Percentiles rank a stretch among this genome's conserved stretches.
Evolutionary conservation across 2,113 vertebrate species (phyloP).

Genomic region (Petrocephalus zakoni): DNA sequence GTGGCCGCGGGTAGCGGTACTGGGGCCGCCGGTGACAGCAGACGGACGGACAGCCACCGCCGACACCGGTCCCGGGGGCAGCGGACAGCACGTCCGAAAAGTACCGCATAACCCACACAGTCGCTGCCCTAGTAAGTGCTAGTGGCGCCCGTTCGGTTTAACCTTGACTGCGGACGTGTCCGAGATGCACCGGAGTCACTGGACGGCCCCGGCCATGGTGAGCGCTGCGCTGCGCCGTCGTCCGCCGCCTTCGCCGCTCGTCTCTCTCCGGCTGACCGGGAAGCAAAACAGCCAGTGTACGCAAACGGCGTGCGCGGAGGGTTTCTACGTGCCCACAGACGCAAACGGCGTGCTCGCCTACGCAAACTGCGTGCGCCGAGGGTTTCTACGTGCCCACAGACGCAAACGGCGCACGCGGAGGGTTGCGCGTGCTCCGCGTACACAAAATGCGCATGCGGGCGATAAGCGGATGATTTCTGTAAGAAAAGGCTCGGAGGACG

Average conservation of each 20-base stretch:
- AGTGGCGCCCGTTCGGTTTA: not conserved
- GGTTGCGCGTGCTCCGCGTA: not conserved
- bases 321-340: not conserved
- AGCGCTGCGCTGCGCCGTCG: not conserved
- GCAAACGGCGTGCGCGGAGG: not conserved
- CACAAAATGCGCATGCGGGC: not conserved
- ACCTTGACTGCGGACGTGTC: not conserved
- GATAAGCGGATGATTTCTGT: not conserved
- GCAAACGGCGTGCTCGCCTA: not conserved
- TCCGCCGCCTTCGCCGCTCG: not conserved
- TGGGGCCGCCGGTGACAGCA: not conserved
- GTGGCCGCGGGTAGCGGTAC: not conserved
- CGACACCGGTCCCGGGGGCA: not conserved
- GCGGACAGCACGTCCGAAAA: not conserved
- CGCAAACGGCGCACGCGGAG: not conserved
- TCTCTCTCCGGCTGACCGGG: conserved; percentile 51
- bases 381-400: not conserved
- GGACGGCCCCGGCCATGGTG: not conserved
- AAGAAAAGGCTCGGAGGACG: not conserved
- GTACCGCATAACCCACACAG: not conserved
- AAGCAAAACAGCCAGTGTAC: conserved; percentile 42
- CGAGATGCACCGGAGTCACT: conserved; percentile 2
- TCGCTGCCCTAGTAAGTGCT: not conserved
- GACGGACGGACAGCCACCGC: not conserved
- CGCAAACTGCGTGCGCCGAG: not conserved